Evolutionary conservation across 1,140 invertebrate species (phyloP), one percentile per base, ranked within the genome.

Genomic region (Choristoneura fumiferana): DNA sequence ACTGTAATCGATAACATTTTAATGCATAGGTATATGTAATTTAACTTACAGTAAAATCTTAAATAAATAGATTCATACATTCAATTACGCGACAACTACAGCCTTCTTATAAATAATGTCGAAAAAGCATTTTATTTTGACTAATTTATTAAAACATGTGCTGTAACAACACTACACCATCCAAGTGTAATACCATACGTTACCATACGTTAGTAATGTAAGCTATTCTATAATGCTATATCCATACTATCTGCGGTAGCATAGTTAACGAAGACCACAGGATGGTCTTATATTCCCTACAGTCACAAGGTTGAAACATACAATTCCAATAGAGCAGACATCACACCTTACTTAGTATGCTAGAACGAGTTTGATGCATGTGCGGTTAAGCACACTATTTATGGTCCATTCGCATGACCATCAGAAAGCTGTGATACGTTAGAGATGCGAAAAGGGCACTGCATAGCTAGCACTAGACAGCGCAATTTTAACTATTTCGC

Each of bases 11-110:
- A 29, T 29, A 29, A 29, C 2, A 2, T 29, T 29, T 29, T 29
- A 29, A 29, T 49, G 18, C 43, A 49, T n/a, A n/a, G n/a, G 22
- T 3, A 22, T 49, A 22, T 5, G 12, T n/a, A 35, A 39, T 40
- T 54, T 59, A 40, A 59, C 58, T 54, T 59, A 54, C 12, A 59
- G 49, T 59, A 59, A 52, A 55, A 52, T 35, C 45, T 54, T 54
- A 53, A 71, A 67, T 71, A 71, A 70, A 71, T 71, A 71, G 54
- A 58, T 67, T 65, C 64, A 70, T 62, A 64, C 68, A 71, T 65
- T 59, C 65, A 34, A 67, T n/a, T 56, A 64, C 18, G 15, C 18
- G 43, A 29, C 40, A 45, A 45, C 22, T 49, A 49, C 43, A 22
- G 43, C 22, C 43, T 6, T 49, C 43, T 49, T 49, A 22, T 29